Conservation (phyloP, 2,113 vertebrate genomes). For the Dolichotis patagonum region DNA sequence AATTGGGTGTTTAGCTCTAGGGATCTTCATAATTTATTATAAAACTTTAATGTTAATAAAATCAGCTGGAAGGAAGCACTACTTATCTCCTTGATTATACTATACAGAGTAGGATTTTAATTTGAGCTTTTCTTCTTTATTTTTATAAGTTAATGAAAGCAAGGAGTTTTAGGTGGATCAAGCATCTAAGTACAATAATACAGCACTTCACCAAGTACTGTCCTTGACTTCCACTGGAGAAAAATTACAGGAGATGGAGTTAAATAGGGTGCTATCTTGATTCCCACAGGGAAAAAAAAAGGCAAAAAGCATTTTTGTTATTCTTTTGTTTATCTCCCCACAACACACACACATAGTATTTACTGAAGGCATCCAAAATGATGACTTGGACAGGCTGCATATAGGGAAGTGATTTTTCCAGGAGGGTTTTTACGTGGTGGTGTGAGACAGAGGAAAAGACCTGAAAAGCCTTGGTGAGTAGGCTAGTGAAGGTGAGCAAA, state of each 20-base stretch:
- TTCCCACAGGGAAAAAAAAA: neutral
- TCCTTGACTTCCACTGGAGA: constrained; percentile 10
- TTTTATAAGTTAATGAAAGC: constrained; percentile 53
- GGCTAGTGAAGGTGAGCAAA: neutral
- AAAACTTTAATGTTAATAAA: constrained; percentile 86
- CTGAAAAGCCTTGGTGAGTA: neutral
- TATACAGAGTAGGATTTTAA: constrained; percentile 74
- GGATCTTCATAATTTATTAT: constrained; percentile 83
- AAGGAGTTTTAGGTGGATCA: constrained; percentile 40
- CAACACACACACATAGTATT: neutral
- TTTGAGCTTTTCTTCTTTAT: constrained; percentile 64
- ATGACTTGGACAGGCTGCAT: neutral
- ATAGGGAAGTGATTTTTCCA: neutral
- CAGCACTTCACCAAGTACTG: neutral
- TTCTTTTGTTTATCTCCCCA: neutral
- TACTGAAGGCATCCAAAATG: neutral
- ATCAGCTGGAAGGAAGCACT: constrained; percentile 81
- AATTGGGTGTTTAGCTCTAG: constrained; percentile 85
- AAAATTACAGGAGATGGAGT: neutral
- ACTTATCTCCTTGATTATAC: constrained; percentile 82
- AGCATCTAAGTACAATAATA: neutral
- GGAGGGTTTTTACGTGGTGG: neutral
- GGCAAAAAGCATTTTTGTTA: neutral
- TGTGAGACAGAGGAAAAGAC: neutral
- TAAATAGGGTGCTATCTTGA: neutral